Percentiles rank a stretch among this genome's conserved stretches.
Evolutionary conservation across 2,888 invertebrate genomes (phyloP).

Genomic region (Corbicula japonica): DNA sequence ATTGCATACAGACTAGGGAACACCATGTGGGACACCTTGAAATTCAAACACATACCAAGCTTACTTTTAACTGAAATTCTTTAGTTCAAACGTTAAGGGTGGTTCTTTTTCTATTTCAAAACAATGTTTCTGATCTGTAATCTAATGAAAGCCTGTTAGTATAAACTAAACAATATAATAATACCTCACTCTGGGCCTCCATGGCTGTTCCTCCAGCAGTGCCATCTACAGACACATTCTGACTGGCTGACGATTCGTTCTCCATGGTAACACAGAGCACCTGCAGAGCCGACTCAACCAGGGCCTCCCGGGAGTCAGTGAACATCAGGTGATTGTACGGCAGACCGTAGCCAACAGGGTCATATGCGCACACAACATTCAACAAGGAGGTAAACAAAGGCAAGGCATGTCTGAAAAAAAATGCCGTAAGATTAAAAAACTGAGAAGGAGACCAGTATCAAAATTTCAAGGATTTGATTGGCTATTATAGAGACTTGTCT

Average conservation of each 20-base stretch:
- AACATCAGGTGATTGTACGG: conserved; percentile 99
- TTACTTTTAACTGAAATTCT: no score
- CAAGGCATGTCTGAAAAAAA: conserved; percentile 92
- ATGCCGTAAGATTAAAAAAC: no score
- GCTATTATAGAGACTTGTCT: no score
- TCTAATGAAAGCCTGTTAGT: background rate
- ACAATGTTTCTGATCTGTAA: background rate
- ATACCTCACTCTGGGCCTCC: conserved; percentile 80
- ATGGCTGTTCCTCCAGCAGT: conserved; percentile 83
- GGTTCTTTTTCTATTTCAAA: background rate
- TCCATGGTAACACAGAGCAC: conserved; percentile 97
- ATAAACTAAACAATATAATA: background rate
- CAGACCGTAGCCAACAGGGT: conserved; percentile 98
- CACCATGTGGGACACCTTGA: no score
- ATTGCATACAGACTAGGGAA: no score
- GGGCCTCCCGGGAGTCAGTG: conserved; percentile 95
- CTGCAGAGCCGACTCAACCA: conserved; percentile 91
- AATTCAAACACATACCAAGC: no score
- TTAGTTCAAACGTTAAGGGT: background rate
- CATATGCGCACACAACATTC: conserved; percentile 98
- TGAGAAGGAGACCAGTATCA: no score
- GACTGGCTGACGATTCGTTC: conserved; percentile 90
- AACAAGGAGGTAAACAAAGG: conserved; percentile 99
- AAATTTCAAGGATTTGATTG: no score
- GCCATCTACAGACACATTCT: conserved; percentile 82